Conservation (phyloP, 2,797 vertebrate genomes). For the Sorex maritimensis region DNA sequence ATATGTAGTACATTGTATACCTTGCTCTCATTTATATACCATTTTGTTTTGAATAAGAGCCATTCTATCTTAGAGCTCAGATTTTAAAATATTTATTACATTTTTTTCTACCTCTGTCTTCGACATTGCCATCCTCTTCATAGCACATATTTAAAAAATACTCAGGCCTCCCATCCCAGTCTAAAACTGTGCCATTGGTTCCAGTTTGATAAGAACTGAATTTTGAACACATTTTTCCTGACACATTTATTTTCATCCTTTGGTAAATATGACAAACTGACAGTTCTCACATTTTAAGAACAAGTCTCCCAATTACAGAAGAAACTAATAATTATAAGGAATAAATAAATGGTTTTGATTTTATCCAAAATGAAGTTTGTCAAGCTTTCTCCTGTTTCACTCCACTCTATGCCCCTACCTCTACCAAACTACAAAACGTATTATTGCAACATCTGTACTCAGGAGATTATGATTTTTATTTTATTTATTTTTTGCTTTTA, state of each 20-base stretch:
- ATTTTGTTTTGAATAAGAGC: conserved; percentile 59
- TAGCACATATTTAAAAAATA: conserved; percentile 55
- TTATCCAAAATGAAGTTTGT: conserved; percentile 63
- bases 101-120: conserved; percentile 17
- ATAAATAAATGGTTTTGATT: conserved; percentile 36
- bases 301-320: conserved; percentile 65
- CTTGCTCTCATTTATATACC: conserved; percentile 36
- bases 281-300: conserved; percentile 71
- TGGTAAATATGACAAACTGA: conserved; percentile 64
- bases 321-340: conserved; percentile 59
- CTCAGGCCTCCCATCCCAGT: conserved; percentile 5
- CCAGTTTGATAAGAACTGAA: conserved; percentile 46
- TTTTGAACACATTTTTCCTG: conserved; percentile 63
- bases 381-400: background rate
- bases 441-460: background rate
- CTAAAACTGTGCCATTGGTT: conserved; percentile 42
- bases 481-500: background rate
- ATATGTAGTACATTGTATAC: background rate
- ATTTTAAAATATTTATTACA: conserved; percentile 59
- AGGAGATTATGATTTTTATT: conserved; percentile 21
- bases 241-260: conserved; percentile 72
- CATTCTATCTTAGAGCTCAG: background rate
- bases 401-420: background rate
- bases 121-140: conserved; percentile 16
- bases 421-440: background rate